phyloP scores from a whole-genome alignment of 2,113 vertebrate genomes.

The Beaufortia kweichowensis region DNA sequence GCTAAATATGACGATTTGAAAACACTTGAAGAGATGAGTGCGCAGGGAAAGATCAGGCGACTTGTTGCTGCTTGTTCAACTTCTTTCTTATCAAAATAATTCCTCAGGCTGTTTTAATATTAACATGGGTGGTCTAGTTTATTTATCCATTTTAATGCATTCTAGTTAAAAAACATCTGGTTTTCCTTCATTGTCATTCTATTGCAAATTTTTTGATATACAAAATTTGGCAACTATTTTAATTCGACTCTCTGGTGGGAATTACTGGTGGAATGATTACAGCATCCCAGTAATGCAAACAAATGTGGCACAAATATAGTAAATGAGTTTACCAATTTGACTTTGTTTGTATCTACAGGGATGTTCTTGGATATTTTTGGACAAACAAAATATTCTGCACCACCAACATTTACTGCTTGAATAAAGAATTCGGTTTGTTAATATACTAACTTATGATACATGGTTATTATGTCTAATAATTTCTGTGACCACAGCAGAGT shows the following conservation, averaged over 20 bases:
- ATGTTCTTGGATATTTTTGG: background rate
- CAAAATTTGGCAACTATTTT: constrained; percentile 13
- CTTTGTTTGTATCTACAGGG: background rate
- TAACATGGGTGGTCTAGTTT: constrained; percentile 24
- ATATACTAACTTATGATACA: constrained; percentile 11
- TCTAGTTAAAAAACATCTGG: background rate
- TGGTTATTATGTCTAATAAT: background rate
- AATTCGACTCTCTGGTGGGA: background rate
- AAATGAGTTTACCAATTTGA: background rate
- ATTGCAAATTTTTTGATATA: background rate
- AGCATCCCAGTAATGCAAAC: background rate
- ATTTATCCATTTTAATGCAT: constrained; percentile 3
- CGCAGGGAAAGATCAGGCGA: background rate
- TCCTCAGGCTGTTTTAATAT: background rate
- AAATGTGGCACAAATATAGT: background rate
- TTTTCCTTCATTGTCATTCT: background rate
- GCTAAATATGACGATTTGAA: background rate
- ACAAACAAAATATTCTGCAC: background rate
- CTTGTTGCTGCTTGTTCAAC: background rate
- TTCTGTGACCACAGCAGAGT: background rate
- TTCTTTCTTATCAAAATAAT: constrained; percentile 2
- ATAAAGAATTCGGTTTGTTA: background rate
- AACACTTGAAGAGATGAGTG: background rate
- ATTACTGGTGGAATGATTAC: constrained; percentile 10
- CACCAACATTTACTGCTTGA: background rate